A percentile compares a stretch with the other conserved stretches of the same genome.
These are phyloP conservation scores for Leuciscus waleckii DNA, from an alignment of 2,797 vertebrate species.

Conservation along the genomic window DNA sequence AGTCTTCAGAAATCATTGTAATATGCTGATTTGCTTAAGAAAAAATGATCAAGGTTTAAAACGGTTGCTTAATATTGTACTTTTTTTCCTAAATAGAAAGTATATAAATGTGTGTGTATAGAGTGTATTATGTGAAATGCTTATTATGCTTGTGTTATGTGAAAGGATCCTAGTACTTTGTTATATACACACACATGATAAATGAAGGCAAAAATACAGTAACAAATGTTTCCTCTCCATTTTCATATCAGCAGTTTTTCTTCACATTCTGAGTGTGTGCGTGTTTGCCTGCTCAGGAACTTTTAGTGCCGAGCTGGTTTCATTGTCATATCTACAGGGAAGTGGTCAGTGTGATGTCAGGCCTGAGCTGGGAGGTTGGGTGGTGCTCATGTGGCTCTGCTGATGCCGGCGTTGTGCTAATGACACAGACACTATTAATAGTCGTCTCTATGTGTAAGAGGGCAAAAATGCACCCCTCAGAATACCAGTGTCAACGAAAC, in stretches of 20 bases:
- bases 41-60: not conserved
- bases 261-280: not conserved
- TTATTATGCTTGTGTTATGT: too few species aligned
- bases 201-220: not conserved
- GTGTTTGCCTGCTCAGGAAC: constrained; percentile 10
- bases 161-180: too few species aligned
- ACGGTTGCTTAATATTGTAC: not conserved
- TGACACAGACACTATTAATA: constrained; percentile 26
- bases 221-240: constrained; percentile 3
- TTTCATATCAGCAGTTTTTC: not conserved
- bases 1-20: not conserved
- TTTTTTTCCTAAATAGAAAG: too few species aligned
- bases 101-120: too few species aligned
- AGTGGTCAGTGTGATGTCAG: constrained; percentile 53
- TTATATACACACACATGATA: not conserved
- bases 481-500: not conserved
- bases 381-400: constrained; percentile 13
- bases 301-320: constrained; percentile 37
- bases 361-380: constrained; percentile 28
- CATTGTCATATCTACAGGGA: constrained; percentile 40
- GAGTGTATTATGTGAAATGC: too few species aligned
- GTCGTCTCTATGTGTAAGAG: not conserved
- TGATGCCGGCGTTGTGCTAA: constrained; percentile 24
- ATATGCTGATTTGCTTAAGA: not conserved
- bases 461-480: not conserved